Conservation (phyloP, 2,113 vertebrate species). For the Xenus cinereus region DNA sequence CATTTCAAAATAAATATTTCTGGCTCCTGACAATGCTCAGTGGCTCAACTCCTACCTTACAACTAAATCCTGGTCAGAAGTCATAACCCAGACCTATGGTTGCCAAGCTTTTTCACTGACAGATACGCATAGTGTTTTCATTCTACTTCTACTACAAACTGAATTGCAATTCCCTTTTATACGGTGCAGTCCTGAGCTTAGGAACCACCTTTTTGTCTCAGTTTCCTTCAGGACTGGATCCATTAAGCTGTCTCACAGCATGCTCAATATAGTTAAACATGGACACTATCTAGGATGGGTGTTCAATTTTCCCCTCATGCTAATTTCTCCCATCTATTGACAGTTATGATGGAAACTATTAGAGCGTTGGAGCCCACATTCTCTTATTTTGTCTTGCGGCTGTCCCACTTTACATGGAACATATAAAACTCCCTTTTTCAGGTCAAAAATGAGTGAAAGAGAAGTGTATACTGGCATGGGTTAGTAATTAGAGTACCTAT, state of each 20-base stretch:
- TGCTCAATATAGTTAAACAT: not conserved
- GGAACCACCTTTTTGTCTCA: not conserved
- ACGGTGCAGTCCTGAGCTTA: not conserved
- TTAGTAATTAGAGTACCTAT: not conserved
- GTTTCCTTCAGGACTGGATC: not conserved
- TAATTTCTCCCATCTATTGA: not conserved
- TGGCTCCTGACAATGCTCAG: not conserved
- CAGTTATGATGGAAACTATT: not conserved
- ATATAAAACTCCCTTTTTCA: not conserved
- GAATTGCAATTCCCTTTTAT: not conserved
- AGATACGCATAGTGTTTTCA: not conserved
- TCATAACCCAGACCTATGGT: not conserved
- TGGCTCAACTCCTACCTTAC: not conserved
- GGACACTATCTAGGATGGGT: not conserved
- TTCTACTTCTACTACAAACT: not conserved
- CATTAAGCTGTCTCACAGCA: not conserved
- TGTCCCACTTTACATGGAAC: not conserved
- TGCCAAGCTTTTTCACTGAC: not conserved
- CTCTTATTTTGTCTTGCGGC: not conserved
- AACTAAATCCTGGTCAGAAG: not conserved
- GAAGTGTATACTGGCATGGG: accelerated
- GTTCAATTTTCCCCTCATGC: not conserved
- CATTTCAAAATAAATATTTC: not conserved
- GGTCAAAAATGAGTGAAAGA: not conserved
- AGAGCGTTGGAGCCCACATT: not conserved